phyloP scores from a whole-genome alignment of 2,797 vertebrate species.

The Cynodonichthys magdalenae region DNA sequence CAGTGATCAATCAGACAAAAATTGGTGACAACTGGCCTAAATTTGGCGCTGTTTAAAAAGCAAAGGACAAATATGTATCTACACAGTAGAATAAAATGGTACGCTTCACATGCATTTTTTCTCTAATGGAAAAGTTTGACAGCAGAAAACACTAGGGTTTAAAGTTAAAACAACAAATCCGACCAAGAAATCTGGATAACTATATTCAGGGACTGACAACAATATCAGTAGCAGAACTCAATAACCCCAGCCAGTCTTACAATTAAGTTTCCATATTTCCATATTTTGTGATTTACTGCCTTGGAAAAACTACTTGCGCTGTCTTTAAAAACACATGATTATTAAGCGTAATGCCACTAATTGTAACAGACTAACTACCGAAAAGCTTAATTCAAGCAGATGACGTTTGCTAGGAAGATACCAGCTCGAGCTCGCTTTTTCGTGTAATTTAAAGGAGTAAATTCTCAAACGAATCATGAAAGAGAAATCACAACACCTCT shows the following conservation, averaged over 20 bases:
- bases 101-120: background rate
- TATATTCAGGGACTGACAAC: slow-evolving; percentile 9
- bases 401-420: slow-evolving; percentile 66
- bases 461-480: background rate
- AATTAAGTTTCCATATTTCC: slow-evolving; percentile 8
- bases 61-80: background rate
- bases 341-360: background rate
- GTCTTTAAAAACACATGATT: background rate
- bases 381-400: slow-evolving; percentile 48
- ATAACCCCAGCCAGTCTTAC: too few relatives aligned
- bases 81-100: slow-evolving; percentile 32
- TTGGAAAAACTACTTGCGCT: background rate
- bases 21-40: background rate
- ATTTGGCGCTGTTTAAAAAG: slow-evolving; percentile 1
- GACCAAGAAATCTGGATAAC: background rate
- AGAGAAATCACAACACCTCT: background rate
- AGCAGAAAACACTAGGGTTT: background rate
- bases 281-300: background rate
- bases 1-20: background rate
- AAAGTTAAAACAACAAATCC: background rate
- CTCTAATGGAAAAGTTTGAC: background rate
- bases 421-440: slow-evolving; percentile 46
- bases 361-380: slow-evolving; percentile 29
- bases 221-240: too few relatives aligned
- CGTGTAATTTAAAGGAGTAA: background rate